These are phyloP conservation scores for Ommatoiulus sabulosus DNA, from an alignment of 2,888 invertebrate genomes.

Conservation along the genomic window DNA sequence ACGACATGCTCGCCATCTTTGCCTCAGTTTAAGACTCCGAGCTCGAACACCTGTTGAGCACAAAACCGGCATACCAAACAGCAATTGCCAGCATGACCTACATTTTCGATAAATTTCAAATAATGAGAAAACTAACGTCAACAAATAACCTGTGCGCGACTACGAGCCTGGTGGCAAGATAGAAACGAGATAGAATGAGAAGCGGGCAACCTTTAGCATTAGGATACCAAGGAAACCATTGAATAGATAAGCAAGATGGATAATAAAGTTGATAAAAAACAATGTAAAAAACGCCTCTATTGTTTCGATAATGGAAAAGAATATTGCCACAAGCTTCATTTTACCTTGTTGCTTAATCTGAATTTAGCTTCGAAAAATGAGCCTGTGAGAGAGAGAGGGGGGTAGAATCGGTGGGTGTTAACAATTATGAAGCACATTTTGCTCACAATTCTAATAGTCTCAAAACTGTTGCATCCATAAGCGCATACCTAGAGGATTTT, in stretches of 20 bases:
- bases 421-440: not conserved
- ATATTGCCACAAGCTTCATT: not conserved
- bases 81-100: not conserved
- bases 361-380: not conserved
- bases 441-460: not conserved
- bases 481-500: not conserved
- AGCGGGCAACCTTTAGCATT: slow-evolving; percentile 30
- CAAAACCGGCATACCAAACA: not conserved
- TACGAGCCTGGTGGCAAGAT: not conserved
- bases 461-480: not conserved
- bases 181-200: slow-evolving; percentile 5
- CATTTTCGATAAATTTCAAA: not conserved
- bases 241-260: slow-evolving; percentile 24
- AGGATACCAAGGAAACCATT: slow-evolving; percentile 26
- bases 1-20: not conserved
- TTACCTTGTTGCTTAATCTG: not conserved
- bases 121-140: slow-evolving; percentile 21
- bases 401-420: not conserved
- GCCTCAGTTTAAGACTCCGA: not conserved
- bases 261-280: slow-evolving; percentile 27
- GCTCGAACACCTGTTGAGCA: slow-evolving; percentile 6
- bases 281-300: slow-evolving; percentile 13
- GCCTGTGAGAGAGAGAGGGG: not conserved
- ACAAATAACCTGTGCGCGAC: not conserved
- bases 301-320: slow-evolving; percentile 8